Percentiles rank a stretch among this genome's conserved stretches.
These are phyloP conservation scores for Heteromyza rotundicornis DNA, from an alignment of 2,888 invertebrate genomes.

Conservation along the genomic window DNA sequence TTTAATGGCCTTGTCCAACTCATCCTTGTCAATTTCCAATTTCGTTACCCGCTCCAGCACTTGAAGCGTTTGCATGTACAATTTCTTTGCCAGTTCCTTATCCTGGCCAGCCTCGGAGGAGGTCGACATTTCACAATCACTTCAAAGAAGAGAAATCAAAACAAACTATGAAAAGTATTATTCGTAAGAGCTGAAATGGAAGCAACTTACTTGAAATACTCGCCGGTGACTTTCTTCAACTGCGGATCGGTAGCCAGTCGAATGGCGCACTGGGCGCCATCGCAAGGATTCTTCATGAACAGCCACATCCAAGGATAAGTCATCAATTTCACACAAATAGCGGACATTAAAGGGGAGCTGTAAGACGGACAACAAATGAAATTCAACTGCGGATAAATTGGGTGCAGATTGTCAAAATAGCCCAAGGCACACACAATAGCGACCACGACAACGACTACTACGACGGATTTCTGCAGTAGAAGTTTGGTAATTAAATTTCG, in stretches of 20 bases:
- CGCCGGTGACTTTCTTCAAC: slow-evolving; percentile 68
- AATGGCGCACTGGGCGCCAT: slow-evolving; percentile 74
- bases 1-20: slow-evolving; percentile 20
- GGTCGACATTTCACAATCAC: slow-evolving; percentile 67
- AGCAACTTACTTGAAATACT: slow-evolving; percentile 70
- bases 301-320: slow-evolving; percentile 73
- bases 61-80: slow-evolving; percentile 58
- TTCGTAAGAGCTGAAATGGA: too few relatives aligned
- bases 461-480: background rate
- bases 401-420: background rate
- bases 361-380: slow-evolving; percentile 10
- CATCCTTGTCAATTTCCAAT: slow-evolving; percentile 49
- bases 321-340: slow-evolving; percentile 65
- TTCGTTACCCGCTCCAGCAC: slow-evolving; percentile 51
- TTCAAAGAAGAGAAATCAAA: slow-evolving; percentile 56
- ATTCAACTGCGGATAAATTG: too few relatives aligned
- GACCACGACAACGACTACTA: background rate
- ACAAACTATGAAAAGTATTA: slow-evolving; percentile 10
- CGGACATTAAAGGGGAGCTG: slow-evolving; percentile 62
- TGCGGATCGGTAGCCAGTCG: slow-evolving; percentile 71
- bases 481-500: background rate
- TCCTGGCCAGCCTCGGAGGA: slow-evolving; percentile 66
- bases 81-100: slow-evolving; percentile 63
- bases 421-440: too few relatives aligned
- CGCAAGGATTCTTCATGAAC: slow-evolving; percentile 71